These are phyloP conservation scores for Arctocebus calabarensis DNA, from an alignment of 2,797 vertebrate genomes.

Conservation along the genomic window DNA sequence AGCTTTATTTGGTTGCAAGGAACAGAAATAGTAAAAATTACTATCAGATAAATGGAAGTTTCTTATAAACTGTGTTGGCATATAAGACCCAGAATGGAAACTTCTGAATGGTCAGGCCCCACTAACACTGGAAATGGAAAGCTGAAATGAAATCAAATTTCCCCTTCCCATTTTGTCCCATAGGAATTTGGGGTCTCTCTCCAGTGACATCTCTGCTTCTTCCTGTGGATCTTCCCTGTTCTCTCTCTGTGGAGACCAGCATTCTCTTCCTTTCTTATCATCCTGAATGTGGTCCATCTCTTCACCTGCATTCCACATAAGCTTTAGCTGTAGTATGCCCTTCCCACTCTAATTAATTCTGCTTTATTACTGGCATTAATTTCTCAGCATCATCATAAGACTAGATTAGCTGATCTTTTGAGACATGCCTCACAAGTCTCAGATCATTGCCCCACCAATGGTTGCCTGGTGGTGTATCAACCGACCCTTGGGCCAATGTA, in stretches of 20 bases:
- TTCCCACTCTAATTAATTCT: not conserved
- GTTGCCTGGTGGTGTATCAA: not conserved
- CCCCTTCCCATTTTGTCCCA: not conserved
- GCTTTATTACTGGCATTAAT: not conserved
- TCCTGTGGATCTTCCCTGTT: not conserved
- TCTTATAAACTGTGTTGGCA: not conserved
- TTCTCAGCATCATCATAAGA: not conserved
- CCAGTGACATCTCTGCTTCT: not conserved
- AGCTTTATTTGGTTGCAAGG: conserved; percentile 1
- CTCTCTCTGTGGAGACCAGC: not conserved
- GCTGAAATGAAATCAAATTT: not conserved
- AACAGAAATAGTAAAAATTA: not conserved
- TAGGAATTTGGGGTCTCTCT: not conserved
- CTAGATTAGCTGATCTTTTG: not conserved
- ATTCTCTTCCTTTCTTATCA: not conserved
- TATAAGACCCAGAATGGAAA: not conserved
- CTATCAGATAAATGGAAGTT: not conserved
- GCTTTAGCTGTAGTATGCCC: not conserved
- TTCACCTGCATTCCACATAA: not conserved
- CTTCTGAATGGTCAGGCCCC: not conserved
- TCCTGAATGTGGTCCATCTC: not conserved
- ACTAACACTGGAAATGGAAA: not conserved
- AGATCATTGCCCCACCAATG: not conserved
- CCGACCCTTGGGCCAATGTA: not conserved
- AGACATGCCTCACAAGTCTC: not conserved